These are phyloP conservation scores for Limosa lapponica DNA, from an alignment of 2,797 vertebrate genomes.

Conservation along the genomic window DNA sequence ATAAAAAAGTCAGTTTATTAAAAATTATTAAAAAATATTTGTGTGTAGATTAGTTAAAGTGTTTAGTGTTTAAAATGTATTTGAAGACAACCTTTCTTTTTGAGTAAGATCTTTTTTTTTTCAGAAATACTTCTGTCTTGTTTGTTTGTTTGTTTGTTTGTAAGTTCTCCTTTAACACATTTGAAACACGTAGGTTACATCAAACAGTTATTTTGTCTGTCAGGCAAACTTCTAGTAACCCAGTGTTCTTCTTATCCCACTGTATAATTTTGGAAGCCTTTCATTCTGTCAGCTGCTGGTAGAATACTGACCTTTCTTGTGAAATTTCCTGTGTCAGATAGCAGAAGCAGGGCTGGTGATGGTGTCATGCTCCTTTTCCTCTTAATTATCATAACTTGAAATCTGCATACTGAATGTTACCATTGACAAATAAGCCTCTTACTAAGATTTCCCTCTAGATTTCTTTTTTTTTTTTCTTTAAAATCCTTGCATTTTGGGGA, in stretches of 20 bases:
- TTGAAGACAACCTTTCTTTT: not conserved
- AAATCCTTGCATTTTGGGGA: not conserved
- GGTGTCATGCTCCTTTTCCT: not conserved
- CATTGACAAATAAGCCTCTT: not conserved
- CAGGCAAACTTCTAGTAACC: not conserved
- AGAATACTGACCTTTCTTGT: conserved; percentile 4
- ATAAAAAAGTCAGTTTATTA: not conserved
- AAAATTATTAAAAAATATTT: not conserved
- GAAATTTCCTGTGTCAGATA: not conserved
- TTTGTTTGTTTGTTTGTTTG: not conserved
- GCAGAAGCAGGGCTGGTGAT: not conserved
- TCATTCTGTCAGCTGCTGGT: not conserved
- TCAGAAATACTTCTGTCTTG: not conserved
- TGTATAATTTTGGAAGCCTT: not conserved
- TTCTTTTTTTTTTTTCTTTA: not conserved
- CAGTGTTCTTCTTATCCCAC: not conserved
- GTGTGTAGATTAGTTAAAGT: not conserved
- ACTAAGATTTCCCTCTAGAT: not conserved
- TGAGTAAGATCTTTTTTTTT: not conserved
- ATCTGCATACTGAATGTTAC: not conserved
- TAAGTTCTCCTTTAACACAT: not conserved
- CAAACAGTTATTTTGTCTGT: not conserved
- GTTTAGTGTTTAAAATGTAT: not conserved
- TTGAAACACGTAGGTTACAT: not conserved
- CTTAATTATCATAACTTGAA: not conserved